Base-by-base conservation (phyloP, 2,113 vertebrate genomes). In the Elgaria multicarinata region DNA sequence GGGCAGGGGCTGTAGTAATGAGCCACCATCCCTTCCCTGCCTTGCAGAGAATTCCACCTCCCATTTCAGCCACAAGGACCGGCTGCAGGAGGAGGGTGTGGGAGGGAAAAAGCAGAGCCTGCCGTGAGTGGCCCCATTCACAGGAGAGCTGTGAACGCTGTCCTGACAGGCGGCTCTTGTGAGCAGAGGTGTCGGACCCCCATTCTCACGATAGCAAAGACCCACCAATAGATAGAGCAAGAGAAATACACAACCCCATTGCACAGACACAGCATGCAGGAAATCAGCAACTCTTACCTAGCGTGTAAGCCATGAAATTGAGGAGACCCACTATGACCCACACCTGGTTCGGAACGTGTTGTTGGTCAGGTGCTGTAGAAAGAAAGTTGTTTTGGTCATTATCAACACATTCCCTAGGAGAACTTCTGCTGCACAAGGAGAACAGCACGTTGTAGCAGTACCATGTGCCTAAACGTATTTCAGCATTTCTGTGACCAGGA, bases 281-380 rank as follows among this genome's bases (percentile, higher is more conserved):
- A 66, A 66, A 24, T 26, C 3, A 28, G 6, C 7, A n/a, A 12
- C 18, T 78, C 98, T 98, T 97, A 99, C 99, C 99, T 26, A 99
- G 97, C 0, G 99, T 99, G 46, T 99, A 99, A 58, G 99, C 99
- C 71, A 98, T 85, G 90, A 99, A 99, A 97, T 99, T 99, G 95
- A 99, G 98, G 92, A 99, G 93, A 67, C 99, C 99, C 75, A 99
- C 99, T 1, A 98, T 76, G 42, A 99, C 97, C 99, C 99, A 99
- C 12, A 99, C 98, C 93, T 96, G 98, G 0, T 97, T 98, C 0
- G 99, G 99, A 90, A 99, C 98, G 0, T 99, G 99, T 79, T 93
- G 93, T 64, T 98, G 97, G 85, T 97, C 98, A 74, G 97, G 95
- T 90, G 97, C 99, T 99, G 97, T 58, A 79, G 91, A 95, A 72